Conservation (phyloP, 1,140 invertebrate genomes). For the Bursaphelenchus mucronatus region DNA sequence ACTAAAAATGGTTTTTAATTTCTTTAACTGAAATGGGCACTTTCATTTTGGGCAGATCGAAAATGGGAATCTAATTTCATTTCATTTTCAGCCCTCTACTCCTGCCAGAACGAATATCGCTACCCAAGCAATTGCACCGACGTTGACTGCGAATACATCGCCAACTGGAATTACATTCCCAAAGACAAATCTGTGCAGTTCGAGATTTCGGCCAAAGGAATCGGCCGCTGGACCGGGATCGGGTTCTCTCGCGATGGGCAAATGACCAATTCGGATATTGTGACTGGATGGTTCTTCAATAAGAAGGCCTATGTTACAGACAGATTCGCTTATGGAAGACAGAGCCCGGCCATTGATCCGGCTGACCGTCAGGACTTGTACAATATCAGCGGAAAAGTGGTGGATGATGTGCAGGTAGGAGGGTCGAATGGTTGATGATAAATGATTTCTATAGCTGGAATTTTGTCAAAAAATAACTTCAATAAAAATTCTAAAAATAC, state of each 20-base stretch:
- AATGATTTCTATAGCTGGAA: background rate
- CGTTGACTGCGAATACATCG: constrained; percentile 54
- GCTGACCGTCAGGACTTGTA: constrained; percentile 57
- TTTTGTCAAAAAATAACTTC: too few relatives aligned
- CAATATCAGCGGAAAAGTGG: constrained; percentile 46
- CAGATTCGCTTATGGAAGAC: constrained; percentile 54
- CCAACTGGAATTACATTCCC: constrained; percentile 46
- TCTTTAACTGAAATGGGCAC: constrained; percentile 1
- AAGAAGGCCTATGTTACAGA: constrained; percentile 52
- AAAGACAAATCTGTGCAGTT: constrained; percentile 38
- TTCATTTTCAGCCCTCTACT: constrained; percentile 65
- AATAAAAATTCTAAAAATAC: too few relatives aligned
- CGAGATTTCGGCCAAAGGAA: constrained; percentile 50
- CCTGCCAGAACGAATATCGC: constrained; percentile 52
- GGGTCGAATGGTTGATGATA: background rate
- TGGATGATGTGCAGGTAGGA: constrained; percentile 53
- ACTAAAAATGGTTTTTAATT: too few relatives aligned
- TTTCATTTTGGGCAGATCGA: constrained; percentile 1
- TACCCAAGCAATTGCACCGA: constrained; percentile 50
- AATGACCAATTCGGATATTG: constrained; percentile 56
- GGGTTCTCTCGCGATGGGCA: constrained; percentile 56
- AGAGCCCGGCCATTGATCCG: constrained; percentile 57
- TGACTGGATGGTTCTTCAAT: constrained; percentile 51
- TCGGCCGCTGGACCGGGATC: constrained; percentile 61
- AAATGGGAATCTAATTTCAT: background rate